Base-by-base conservation (phyloP, 2,113 vertebrate genomes). In the Halichoerus grypus region DNA sequence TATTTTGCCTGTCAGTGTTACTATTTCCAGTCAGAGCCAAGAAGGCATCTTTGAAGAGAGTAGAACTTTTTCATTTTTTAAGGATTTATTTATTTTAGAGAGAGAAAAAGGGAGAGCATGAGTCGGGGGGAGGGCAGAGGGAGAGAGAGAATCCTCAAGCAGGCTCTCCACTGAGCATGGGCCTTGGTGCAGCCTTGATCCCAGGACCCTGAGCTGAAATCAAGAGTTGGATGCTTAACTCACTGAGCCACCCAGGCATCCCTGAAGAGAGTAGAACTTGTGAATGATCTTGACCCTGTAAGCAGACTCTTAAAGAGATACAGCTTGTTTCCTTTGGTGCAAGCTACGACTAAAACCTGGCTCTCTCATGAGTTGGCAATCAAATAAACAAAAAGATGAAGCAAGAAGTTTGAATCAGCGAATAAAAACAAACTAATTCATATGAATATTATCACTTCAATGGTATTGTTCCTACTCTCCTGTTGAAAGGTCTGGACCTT, bases 351-450 rank as follows among this genome's bases (percentile, higher is more conserved):
- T 49, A 91, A 95, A 89, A 87, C 77, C 87, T 72, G n/a, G 26
- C 33, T 89, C 31, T 65, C 42, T 89, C 61, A 28, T 71, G 59
- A 59, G 7, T 53, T 85, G 84, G 72, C 33, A 90, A 91, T 92
- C 55, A 90, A 96, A 88, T 33, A 92, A 96, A 88, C n/a, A 94
- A 91, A 88, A 88, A 77, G 67, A 76, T 92, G 94, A 94, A 89
- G 67, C 84, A 87, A 98, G 94, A 81, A 92, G 24, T 53, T 85
- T 90, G 46, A 96, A 53, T 97, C 79, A 94, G 79, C 91, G 22
- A 46, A 72, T 46, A 57, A 80, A 91, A 97, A 91, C 51, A 72
- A 93, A 80, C 10, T 10, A 80, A 81, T 55, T 87, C 55, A n/a
- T n/a, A 15, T 8, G 55, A 94, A 42, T 33, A 63, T 57, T 22